A percentile compares a stretch with the other conserved stretches of the same genome.
These are phyloP conservation scores for Tragopan temminckii DNA, from an alignment of 2,797 vertebrate genomes.

Conservation along the genomic window DNA sequence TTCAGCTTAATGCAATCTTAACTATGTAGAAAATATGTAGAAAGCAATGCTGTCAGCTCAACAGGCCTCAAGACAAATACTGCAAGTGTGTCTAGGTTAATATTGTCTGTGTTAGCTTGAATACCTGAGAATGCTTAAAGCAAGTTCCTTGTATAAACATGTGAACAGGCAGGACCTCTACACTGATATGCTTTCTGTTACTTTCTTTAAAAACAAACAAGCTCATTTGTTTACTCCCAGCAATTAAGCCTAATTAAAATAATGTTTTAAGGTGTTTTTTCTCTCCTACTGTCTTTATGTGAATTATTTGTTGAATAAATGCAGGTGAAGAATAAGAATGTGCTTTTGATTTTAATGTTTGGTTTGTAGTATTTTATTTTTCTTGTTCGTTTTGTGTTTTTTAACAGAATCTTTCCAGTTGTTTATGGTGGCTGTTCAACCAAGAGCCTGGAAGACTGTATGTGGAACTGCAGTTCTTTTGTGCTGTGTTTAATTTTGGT, in stretches of 20 bases:
- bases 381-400: not conserved
- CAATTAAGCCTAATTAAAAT: not conserved
- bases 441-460: conserved; percentile 91
- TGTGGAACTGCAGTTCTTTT: conserved; percentile 96
- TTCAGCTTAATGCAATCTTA: conserved; percentile 32
- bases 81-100: conserved; percentile 7
- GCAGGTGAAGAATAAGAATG: conserved; percentile 3
- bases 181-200: not conserved
- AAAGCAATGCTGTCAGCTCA: conserved; percentile 8
- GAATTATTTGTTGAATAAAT: conserved; percentile 11
- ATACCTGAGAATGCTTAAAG: not conserved
- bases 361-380: not conserved
- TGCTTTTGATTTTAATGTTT: conserved; percentile 31
- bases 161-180: not conserved
- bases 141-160: not conserved
- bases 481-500: conserved; percentile 94
- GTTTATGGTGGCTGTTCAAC: conserved; percentile 95
- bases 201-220: not conserved
- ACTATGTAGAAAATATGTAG: conserved; percentile 33
- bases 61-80: conserved; percentile 29
- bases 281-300: not conserved
- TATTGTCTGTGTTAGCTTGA: not conserved
- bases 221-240: no score
- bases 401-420: conserved; percentile 93
- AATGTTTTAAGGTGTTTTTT: conserved; percentile 7